These are phyloP conservation scores for Tachina lurida DNA, from an alignment of 2,888 invertebrate species.

Conservation along the genomic window DNA sequence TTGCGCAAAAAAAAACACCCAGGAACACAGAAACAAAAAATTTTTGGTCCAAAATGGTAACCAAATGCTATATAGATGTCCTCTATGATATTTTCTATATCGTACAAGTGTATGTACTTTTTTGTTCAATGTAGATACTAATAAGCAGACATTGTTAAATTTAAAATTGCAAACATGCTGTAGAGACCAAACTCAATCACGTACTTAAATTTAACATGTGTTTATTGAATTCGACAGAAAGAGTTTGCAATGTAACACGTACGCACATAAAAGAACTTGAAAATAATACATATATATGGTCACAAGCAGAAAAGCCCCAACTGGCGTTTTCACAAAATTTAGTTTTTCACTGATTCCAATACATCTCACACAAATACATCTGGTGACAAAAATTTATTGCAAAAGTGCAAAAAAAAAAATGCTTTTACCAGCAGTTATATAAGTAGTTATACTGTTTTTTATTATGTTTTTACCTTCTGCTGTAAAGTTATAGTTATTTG, in stretches of 20 bases:
- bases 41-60: not conserved
- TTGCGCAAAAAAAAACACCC: no score
- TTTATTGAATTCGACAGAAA: slow-evolving; percentile 60
- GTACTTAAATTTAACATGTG: slow-evolving; percentile 61
- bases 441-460: no score
- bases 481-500: no score
- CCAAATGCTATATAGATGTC: slow-evolving; percentile 5
- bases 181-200: slow-evolving; percentile 26
- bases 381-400: no score
- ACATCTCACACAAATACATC: no score
- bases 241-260: slow-evolving; percentile 31
- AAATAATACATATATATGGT: not conserved
- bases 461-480: no score
- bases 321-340: no score
- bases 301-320: no score
- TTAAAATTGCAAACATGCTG: slow-evolving; percentile 2
- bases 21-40: not conserved
- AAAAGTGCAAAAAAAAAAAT: no score
- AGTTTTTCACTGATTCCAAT: no score
- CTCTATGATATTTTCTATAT: not conserved
- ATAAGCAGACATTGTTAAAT: slow-evolving; percentile 8
- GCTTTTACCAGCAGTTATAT: no score
- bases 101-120: not conserved
- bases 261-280: not conserved
- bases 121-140: not conserved